phyloP scores from a whole-genome alignment of 2,888 invertebrate genomes.

The Mesorhabditis sp. region DNA sequence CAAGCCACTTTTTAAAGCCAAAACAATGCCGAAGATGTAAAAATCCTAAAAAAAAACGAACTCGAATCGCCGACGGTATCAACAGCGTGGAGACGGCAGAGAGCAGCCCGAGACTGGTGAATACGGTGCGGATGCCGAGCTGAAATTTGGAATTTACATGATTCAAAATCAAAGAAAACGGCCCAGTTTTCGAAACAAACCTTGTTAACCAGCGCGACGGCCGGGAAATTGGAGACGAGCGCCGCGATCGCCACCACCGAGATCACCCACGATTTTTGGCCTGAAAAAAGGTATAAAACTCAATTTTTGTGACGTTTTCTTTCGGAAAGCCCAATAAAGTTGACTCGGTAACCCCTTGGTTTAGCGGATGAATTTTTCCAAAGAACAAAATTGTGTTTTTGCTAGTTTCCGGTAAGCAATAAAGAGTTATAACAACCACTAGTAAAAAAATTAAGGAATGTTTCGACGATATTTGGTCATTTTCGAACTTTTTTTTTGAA shows the following conservation, averaged over 20 bases:
- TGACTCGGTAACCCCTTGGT: no score
- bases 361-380: no score
- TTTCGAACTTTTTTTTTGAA: no score
- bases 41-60: constrained; percentile 10
- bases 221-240: constrained; percentile 49
- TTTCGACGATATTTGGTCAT: no score
- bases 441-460: no score
- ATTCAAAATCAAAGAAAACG: background rate
- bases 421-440: no score
- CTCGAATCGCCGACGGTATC: constrained; percentile 46
- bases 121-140: constrained; percentile 53
- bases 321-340: background rate
- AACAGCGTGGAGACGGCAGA: constrained; percentile 46
- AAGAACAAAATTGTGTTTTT: no score
- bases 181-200: background rate
- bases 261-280: constrained; percentile 39
- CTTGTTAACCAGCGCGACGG: constrained; percentile 45
- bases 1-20: background rate
- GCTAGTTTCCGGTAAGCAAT: no score
- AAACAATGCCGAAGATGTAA: background rate
- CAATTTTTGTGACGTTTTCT: background rate
- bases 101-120: constrained; percentile 47
- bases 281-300: constrained; percentile 27
- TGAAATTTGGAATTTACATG: constrained; percentile 9
- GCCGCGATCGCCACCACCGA: constrained; percentile 53